Conservation (phyloP, 2,797 vertebrate species). For the Anomalospiza imberbis region DNA sequence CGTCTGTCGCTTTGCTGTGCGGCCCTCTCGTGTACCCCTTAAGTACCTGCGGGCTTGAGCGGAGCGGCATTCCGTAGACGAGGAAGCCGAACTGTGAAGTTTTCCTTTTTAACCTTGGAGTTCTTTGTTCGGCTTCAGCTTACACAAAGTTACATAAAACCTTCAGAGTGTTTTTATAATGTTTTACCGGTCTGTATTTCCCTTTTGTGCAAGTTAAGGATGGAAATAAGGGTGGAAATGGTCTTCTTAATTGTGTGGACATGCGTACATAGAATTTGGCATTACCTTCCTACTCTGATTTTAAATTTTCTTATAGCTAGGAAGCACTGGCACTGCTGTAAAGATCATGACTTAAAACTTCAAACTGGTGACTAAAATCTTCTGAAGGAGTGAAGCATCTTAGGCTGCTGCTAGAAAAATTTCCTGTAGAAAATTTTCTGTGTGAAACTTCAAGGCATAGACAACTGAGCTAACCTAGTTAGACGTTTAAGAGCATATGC, state of each 20-base stretch:
- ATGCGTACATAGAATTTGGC: fast-evolving
- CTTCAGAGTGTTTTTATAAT: background rate
- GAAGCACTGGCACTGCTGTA: background rate
- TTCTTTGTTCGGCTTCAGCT: background rate
- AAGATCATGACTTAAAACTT: background rate
- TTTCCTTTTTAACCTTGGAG: background rate
- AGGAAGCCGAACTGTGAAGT: background rate
- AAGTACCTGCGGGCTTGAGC: too few relatives aligned
- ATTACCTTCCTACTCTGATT: background rate
- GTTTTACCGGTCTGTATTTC: background rate
- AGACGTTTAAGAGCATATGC: background rate
- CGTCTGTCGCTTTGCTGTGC: background rate
- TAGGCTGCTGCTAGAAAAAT: background rate
- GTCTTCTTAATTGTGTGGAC: background rate
- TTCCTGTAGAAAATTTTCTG: background rate
- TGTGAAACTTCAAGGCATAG: background rate
- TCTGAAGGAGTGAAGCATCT: background rate
- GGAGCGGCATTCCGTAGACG: background rate
- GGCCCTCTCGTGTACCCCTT: fast-evolving
- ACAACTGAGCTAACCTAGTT: background rate
- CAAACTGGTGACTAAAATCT: background rate
- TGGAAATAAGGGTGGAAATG: background rate
- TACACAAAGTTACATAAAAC: background rate
- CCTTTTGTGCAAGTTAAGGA: background rate
- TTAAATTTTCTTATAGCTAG: background rate